Conservation (phyloP, 2,888 invertebrate species). For the Plagodis pulveraria region DNA sequence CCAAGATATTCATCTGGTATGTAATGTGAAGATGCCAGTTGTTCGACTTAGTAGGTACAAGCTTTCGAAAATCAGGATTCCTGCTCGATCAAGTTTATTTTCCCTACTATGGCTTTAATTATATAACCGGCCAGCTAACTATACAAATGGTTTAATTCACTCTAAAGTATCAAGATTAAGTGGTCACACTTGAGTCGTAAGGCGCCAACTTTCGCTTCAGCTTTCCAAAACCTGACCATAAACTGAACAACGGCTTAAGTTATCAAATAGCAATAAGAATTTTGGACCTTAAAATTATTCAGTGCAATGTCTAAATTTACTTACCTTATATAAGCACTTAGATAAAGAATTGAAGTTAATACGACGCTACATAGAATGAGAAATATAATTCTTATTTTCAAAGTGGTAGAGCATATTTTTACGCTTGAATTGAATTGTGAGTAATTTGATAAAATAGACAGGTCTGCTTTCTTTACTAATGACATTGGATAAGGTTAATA, state of each 20-base stretch:
- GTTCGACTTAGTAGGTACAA: background rate
- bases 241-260: constrained; percentile 55
- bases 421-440: constrained; percentile 31
- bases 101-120: constrained; percentile 27
- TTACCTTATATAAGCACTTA: constrained; percentile 22
- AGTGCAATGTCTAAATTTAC: constrained; percentile 24
- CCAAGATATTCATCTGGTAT: too few species aligned
- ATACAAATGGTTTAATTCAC: constrained; percentile 31
- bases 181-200: constrained; percentile 61
- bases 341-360: background rate
- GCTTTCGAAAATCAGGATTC: constrained; percentile 9
- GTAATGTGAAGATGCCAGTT: too few species aligned
- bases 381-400: constrained; percentile 41
- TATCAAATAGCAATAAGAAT: constrained; percentile 31
- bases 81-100: constrained; percentile 13
- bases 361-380: constrained; percentile 34
- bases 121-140: constrained; percentile 29
- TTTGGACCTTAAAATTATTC: constrained; percentile 28
- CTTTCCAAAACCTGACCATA: constrained; percentile 75
- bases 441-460: constrained; percentile 42
- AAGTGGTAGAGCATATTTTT: constrained; percentile 26
- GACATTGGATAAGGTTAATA: constrained; percentile 54
- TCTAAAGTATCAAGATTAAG: constrained; percentile 63
- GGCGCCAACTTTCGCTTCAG: constrained; percentile 76
- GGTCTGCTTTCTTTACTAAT: constrained; percentile 66